Percentiles rank a stretch among this genome's conserved stretches.
phyloP scores from a whole-genome alignment of 2,797 vertebrate genomes.

The Ataeniobius toweri region DNA sequence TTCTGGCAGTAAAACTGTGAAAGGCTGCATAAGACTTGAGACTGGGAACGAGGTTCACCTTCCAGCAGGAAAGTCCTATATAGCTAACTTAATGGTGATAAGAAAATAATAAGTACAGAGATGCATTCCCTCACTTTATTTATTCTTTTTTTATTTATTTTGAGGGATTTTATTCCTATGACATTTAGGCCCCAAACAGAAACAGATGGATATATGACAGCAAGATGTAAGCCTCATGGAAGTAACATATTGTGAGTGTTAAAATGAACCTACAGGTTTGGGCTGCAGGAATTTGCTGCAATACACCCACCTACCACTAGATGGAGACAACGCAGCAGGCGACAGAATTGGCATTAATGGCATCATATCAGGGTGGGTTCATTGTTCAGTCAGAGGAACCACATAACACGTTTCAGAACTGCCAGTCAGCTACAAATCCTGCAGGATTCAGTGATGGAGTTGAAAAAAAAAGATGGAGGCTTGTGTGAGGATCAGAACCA shows the following conservation, averaged over 20 bases:
- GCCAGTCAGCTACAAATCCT: constrained; percentile 45
- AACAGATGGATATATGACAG: neutral
- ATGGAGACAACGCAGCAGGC: constrained; percentile 63
- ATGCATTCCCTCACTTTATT: neutral
- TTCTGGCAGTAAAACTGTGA: neutral
- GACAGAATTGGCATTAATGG: neutral
- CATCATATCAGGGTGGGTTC: constrained; percentile 13
- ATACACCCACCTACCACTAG: constrained; percentile 57
- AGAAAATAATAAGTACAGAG: neutral
- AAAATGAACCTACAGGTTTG: neutral
- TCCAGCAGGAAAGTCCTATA: too few relatives aligned
- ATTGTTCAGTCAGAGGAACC: constrained; percentile 25
- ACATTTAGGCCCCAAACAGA: neutral
- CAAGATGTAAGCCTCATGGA: neutral
- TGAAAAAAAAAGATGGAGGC: constrained; percentile 32
- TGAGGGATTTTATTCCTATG: neutral
- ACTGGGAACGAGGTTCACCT: neutral
- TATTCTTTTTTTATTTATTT: neutral
- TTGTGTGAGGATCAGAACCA: constrained; percentile 55
- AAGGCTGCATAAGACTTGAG: neutral
- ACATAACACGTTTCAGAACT: constrained; percentile 23
- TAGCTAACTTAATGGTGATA: neutral
- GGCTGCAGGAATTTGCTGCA: neutral
- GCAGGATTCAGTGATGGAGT: constrained; percentile 29
- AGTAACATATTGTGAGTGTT: neutral